Percentiles rank a stretch among this genome's conserved stretches.
These are phyloP conservation scores for Molorchus minor DNA, from an alignment of 2,888 invertebrate genomes.

Conservation along the genomic window DNA sequence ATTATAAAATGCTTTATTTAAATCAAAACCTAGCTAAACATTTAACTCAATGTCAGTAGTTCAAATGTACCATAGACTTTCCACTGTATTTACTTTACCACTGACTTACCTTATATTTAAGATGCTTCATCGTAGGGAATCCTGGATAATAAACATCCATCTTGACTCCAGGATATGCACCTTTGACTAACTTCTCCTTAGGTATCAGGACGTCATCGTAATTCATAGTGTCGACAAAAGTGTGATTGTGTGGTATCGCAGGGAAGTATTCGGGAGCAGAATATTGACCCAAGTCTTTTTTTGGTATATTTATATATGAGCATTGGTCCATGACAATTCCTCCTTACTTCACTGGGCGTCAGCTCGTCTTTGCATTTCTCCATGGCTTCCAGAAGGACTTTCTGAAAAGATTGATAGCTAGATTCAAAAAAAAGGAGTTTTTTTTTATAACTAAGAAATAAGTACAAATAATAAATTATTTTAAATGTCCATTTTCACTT, in stretches of 20 bases:
- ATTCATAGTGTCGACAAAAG: conserved; percentile 64
- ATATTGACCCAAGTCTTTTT: conserved; percentile 68
- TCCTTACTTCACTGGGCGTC: conserved; percentile 72
- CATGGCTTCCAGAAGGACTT: conserved; percentile 80
- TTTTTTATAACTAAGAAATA: too few relatives aligned
- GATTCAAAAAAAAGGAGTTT: neutral
- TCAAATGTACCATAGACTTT: too few relatives aligned
- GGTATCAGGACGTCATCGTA: conserved; percentile 71
- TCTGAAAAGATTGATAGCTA: conserved; percentile 59
- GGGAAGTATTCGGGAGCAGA: conserved; percentile 73
- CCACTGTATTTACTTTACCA: too few relatives aligned
- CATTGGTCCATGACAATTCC: conserved; percentile 92
- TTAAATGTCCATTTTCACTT: too few relatives aligned
- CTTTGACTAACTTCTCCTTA: conserved; percentile 69
- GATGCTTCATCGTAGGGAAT: conserved; percentile 90
- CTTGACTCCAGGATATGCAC: conserved; percentile 74
- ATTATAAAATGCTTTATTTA: too few relatives aligned
- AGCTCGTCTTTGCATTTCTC: conserved; percentile 71
- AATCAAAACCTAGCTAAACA: too few relatives aligned
- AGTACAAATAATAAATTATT: too few relatives aligned
- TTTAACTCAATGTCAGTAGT: too few relatives aligned
- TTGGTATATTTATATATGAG: conserved; percentile 75
- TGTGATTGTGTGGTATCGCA: conserved; percentile 67
- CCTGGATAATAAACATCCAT: conserved; percentile 83
- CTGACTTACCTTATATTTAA: conserved; percentile 78